These are phyloP conservation scores for Bursaphelenchus okinawaensis DNA, from an alignment of 2,888 invertebrate genomes.

Conservation along the genomic window DNA sequence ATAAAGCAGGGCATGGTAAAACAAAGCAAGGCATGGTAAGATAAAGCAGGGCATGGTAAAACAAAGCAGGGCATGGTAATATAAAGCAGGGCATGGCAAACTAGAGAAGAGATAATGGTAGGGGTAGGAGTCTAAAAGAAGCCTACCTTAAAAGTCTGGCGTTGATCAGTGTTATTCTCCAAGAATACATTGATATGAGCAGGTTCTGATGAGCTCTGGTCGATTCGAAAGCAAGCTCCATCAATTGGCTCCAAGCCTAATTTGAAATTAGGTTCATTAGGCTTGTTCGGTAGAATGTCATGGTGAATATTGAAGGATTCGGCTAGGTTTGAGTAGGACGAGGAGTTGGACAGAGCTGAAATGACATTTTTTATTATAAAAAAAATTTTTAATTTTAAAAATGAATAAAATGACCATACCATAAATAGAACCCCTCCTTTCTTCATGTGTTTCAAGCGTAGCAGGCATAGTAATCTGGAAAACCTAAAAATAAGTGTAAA, in stretches of 20 bases:
- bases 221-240: not conserved
- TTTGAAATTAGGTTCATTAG: not conserved
- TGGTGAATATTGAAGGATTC: not conserved
- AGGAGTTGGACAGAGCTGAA: not conserved
- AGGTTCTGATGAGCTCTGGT: not conserved
- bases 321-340: not conserved
- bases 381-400: not conserved
- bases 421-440: not conserved
- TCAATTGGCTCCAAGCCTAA: not conserved
- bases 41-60: no score
- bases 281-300: not conserved
- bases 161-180: not conserved
- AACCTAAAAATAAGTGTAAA: not conserved
- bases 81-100: no score
- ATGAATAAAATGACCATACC: not conserved
- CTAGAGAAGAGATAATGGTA: no score
- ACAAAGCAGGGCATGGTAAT: no score
- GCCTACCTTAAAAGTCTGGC: not conserved
- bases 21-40: no score
- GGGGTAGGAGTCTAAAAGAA: no score
- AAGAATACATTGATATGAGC: not conserved
- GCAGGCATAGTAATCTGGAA: not conserved
- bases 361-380: not conserved
- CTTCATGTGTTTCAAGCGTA: not conserved
- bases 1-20: no score